These are phyloP conservation scores for Thera obeliscata DNA, from an alignment of 2,888 invertebrate genomes.

Conservation along the genomic window DNA sequence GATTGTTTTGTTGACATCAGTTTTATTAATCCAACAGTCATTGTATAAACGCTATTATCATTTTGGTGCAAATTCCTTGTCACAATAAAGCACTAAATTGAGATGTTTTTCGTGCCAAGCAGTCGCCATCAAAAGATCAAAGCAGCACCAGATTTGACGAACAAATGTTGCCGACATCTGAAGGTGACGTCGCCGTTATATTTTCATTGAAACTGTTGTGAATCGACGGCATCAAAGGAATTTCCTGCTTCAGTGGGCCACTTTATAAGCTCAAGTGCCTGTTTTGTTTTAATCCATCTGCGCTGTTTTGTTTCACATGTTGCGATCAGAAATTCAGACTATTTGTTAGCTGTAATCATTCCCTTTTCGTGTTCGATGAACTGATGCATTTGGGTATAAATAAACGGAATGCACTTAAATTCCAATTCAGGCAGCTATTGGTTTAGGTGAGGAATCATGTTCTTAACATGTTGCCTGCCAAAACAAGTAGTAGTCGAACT, in stretches of 20 bases:
- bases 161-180: conserved; percentile 55
- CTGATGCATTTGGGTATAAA: conserved; percentile 30
- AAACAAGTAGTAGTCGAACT: neutral
- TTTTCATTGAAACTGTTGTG: conserved; percentile 73
- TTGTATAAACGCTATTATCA: conserved; percentile 3
- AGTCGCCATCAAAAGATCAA: conserved; percentile 27
- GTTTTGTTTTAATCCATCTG: conserved; percentile 58
- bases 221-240: conserved; percentile 75
- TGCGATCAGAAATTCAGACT: conserved; percentile 36
- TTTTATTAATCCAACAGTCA: neutral
- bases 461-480: neutral
- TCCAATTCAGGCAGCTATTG: neutral
- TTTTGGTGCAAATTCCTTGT: conserved; percentile 16
- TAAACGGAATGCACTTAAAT: conserved; percentile 24
- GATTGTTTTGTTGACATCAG: neutral
- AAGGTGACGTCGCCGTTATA: conserved; percentile 65
- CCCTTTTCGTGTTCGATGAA: conserved; percentile 37
- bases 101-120: conserved; percentile 17
- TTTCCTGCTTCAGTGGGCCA: conserved; percentile 73
- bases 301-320: conserved; percentile 56
- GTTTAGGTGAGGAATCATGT: neutral
- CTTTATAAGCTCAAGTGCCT: conserved; percentile 66
- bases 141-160: conserved; percentile 28
- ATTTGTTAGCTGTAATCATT: conserved; percentile 39
- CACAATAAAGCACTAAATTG: conserved; percentile 27